These are phyloP conservation scores for Acrobasis repandana DNA, from an alignment of 2,888 invertebrate species.

Conservation along the genomic window DNA sequence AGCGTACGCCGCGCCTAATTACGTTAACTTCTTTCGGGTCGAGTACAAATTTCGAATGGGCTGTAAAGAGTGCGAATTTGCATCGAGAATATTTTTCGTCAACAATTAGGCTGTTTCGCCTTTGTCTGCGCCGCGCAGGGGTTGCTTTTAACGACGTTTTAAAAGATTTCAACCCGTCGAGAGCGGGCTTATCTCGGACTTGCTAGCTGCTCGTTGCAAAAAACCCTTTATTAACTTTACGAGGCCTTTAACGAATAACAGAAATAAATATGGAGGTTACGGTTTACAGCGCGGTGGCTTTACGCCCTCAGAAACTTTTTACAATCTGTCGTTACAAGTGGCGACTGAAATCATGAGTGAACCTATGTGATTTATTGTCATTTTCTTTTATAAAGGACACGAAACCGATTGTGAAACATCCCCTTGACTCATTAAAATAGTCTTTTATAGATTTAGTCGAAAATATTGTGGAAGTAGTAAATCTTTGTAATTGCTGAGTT, in stretches of 20 bases:
- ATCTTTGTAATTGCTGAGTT: too few relatives aligned
- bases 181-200: conserved; percentile 76
- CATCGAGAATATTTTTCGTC: conserved; percentile 81
- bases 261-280: conserved; percentile 76
- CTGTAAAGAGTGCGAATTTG: conserved; percentile 80
- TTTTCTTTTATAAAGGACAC: background rate
- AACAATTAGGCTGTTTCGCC: conserved; percentile 77
- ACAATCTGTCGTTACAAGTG: conserved; percentile 49
- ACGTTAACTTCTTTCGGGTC: conserved; percentile 72
- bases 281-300: conserved; percentile 64
- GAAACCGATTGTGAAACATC: too few relatives aligned
- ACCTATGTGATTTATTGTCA: conserved; percentile 28
- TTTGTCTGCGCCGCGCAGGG: conserved; percentile 72
- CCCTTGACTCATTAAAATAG: too few relatives aligned
- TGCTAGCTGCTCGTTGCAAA: conserved; percentile 72
- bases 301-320: conserved; percentile 61
- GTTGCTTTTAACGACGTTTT: conserved; percentile 81
- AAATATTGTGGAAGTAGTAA: too few relatives aligned
- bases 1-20: conserved; percentile 64
- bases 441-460: too few relatives aligned
- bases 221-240: conserved; percentile 81
- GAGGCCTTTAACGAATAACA: conserved; percentile 78
- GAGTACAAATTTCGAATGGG: conserved; percentile 78
- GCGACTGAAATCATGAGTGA: conserved; percentile 32
- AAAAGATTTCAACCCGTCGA: conserved; percentile 74